A percentile compares a stretch with the other conserved stretches of the same genome.
Conservation (phyloP, 2,888 invertebrate genomes). For the Acanthosepion esculentum region DNA sequence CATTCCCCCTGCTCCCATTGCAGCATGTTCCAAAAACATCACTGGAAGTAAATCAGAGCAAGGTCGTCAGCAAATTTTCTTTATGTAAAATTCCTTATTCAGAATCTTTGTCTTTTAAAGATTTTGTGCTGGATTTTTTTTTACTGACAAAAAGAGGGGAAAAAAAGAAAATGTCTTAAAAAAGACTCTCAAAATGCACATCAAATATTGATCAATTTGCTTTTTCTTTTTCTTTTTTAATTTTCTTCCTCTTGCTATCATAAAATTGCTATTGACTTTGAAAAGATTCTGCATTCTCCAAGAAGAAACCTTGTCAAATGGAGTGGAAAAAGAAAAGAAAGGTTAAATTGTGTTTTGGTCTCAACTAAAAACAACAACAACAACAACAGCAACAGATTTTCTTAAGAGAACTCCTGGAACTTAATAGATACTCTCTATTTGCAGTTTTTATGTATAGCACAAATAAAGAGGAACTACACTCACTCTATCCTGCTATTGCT, state of each 20-base stretch:
- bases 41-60: background rate
- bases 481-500: background rate
- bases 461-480: background rate
- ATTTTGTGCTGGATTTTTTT: background rate
- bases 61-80: background rate
- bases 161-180: background rate
- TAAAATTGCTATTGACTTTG: background rate
- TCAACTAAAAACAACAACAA: background rate
- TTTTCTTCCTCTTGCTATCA: background rate
- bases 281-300: background rate
- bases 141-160: background rate
- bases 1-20: background rate
- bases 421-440: background rate
- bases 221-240: background rate
- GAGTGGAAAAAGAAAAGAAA: background rate
- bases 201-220: background rate
- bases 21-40: background rate
- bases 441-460: background rate
- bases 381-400: background rate
- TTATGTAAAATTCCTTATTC: background rate
- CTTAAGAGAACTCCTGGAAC: background rate
- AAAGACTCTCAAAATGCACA: conserved; percentile 2
- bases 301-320: background rate
- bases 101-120: background rate
- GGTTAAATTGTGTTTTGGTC: background rate